These are phyloP conservation scores for Leptinotarsa defecta DNA, from an alignment of 1,140 invertebrate genomes.

Conservation along the genomic window DNA sequence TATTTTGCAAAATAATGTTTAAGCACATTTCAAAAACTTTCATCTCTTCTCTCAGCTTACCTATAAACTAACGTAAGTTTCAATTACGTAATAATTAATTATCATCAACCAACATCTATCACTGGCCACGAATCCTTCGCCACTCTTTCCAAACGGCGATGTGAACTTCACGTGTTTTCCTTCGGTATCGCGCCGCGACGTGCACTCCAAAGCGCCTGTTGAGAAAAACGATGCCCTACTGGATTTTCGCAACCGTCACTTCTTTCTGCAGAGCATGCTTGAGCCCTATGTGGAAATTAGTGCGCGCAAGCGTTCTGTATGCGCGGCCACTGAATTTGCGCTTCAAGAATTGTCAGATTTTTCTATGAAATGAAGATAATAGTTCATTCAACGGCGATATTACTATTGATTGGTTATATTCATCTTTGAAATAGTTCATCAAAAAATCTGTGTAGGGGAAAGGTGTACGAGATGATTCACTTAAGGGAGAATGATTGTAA, in stretches of 20 bases:
- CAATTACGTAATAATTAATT: not conserved
- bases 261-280: slow-evolving; percentile 16
- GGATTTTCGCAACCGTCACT: slow-evolving; percentile 9
- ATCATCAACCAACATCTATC: not conserved
- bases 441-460: no score
- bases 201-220: slow-evolving; percentile 10
- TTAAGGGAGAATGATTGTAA: no score
- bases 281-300: slow-evolving; percentile 13
- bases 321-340: not conserved
- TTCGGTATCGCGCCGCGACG: not conserved
- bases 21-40: no score
- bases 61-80: not conserved
- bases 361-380: not conserved
- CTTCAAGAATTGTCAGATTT: not conserved
- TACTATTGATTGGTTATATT: no score
- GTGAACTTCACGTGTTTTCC: slow-evolving; percentile 16
- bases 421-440: no score
- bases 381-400: not conserved
- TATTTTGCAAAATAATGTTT: no score
- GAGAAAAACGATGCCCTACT: slow-evolving; percentile 25
- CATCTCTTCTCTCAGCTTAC: not conserved
- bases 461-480: no score
- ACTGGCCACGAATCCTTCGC: not conserved
- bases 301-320: not conserved
- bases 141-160: not conserved